Evolutionary conservation across 2,888 invertebrate species (phyloP).

Genomic region (Napeogenes sylphis): DNA sequence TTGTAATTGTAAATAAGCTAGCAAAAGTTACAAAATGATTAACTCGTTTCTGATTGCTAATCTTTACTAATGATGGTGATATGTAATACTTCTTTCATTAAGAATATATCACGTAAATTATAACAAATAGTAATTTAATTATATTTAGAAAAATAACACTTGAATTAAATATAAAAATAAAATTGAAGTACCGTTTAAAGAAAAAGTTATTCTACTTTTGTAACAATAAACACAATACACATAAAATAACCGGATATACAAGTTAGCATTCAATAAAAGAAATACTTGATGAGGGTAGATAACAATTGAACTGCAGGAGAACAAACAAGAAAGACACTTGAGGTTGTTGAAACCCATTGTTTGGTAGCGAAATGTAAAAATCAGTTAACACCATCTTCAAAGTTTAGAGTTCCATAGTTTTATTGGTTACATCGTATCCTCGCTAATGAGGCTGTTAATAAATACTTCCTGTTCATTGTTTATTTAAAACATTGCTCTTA

Average conservation of each 20-base stretch:
- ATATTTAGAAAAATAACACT: no score
- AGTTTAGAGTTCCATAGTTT: conserved; percentile 19
- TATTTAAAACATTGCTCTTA: conserved; percentile 3
- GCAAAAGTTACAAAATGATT: no score
- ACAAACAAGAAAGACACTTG: conserved; percentile 38
- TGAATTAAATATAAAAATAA: no score
- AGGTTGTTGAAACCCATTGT: conserved; percentile 41
- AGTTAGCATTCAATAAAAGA: conserved; percentile 12
- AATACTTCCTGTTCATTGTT: conserved; percentile 43
- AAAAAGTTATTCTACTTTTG: not conserved
- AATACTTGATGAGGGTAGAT: conserved; percentile 15
- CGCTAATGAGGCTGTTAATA: conserved; percentile 63
- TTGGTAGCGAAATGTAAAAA: conserved; percentile 44
- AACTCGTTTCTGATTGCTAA: no score
- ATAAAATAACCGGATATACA: conserved; percentile 12
- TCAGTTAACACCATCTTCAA: conserved; percentile 42
- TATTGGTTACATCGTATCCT: conserved; percentile 16
- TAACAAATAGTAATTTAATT: no score
- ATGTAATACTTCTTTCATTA: no score
- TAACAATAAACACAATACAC: not conserved
- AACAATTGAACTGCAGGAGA: conserved; percentile 36
- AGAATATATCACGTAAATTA: no score
- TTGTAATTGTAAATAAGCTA: no score
- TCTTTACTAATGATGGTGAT: no score
- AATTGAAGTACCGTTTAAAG: not conserved